A percentile compares a stretch with the other conserved stretches of the same genome.
Evolutionary conservation across 1,140 invertebrate species (phyloP).

Genomic region (Neodiprion virginianus): DNA sequence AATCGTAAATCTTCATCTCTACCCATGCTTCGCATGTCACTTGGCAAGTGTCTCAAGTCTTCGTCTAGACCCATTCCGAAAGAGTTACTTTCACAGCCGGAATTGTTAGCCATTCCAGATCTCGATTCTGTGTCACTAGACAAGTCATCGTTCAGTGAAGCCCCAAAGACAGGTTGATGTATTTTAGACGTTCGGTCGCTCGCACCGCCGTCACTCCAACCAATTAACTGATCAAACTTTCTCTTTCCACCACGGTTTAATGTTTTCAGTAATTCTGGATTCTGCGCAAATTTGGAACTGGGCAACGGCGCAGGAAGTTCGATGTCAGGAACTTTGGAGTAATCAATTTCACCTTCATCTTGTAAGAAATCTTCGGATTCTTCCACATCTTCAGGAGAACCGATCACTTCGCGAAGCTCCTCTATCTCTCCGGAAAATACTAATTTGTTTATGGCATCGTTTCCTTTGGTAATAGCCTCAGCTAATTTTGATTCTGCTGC

Average conservation of each 20-base stretch:
- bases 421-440: conserved; percentile 80
- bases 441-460: conserved; percentile 75
- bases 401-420: conserved; percentile 76
- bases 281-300: conserved; percentile 59
- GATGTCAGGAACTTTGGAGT: conserved; percentile 51
- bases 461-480: conserved; percentile 76
- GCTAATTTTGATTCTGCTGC: conserved; percentile 75
- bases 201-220: conserved; percentile 50
- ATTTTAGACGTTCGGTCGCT: conserved; percentile 46
- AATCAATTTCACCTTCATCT: conserved; percentile 59
- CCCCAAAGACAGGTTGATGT: conserved; percentile 51
- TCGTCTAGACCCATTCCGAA: conserved; percentile 36
- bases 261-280: conserved; percentile 54
- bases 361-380: conserved; percentile 66
- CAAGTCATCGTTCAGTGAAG: conserved; percentile 44
- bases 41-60: conserved; percentile 31
- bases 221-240: conserved; percentile 58
- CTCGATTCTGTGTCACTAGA: conserved; percentile 48
- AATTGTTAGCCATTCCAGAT: conserved; percentile 33
- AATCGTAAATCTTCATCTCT: conserved; percentile 25
- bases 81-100: conserved; percentile 21
- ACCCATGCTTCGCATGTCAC: conserved; percentile 20
- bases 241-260: conserved; percentile 56
- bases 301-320: conserved; percentile 56
- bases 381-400: conserved; percentile 65